A percentile compares a stretch with the other conserved stretches of the same genome.
Conservation (phyloP, 30 jellyfish, hydroid and myxozoan species). For the Turritopsis rubra region DNA sequence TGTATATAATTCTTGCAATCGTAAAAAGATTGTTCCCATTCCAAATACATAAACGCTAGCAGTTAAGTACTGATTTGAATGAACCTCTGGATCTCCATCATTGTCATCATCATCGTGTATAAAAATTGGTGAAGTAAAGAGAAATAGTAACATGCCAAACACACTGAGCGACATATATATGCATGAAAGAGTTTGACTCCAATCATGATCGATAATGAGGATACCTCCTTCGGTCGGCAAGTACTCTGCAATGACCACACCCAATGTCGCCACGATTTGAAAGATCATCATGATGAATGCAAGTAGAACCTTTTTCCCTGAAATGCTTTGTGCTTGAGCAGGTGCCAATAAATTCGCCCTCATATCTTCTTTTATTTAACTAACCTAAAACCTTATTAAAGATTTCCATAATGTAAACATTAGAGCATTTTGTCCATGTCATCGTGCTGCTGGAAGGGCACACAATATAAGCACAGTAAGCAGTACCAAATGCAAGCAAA, state of each 20-base stretch:
- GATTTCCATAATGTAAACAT: too few relatives aligned
- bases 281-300: background rate
- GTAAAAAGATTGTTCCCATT: constrained; percentile 7
- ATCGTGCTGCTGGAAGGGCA: too few relatives aligned
- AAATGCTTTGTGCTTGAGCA: background rate
- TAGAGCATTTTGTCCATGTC: too few relatives aligned
- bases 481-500: too few relatives aligned
- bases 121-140: background rate
- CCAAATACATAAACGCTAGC: constrained; percentile 14
- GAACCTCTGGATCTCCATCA: background rate
- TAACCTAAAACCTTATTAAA: too few relatives aligned
- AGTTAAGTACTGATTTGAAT: background rate
- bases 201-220: background rate
- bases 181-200: background rate
- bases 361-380: too few relatives aligned
- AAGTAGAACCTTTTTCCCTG: background rate
- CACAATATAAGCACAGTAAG: too few relatives aligned
- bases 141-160: background rate
- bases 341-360: background rate
- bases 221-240: background rate
- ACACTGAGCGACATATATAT: background rate
- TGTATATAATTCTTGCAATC: background rate
- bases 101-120: background rate
- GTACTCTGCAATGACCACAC: background rate
- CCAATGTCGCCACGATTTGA: background rate